Evolutionary conservation across 2,888 invertebrate genomes (phyloP).

Genomic region (Oscheius onirici): DNA sequence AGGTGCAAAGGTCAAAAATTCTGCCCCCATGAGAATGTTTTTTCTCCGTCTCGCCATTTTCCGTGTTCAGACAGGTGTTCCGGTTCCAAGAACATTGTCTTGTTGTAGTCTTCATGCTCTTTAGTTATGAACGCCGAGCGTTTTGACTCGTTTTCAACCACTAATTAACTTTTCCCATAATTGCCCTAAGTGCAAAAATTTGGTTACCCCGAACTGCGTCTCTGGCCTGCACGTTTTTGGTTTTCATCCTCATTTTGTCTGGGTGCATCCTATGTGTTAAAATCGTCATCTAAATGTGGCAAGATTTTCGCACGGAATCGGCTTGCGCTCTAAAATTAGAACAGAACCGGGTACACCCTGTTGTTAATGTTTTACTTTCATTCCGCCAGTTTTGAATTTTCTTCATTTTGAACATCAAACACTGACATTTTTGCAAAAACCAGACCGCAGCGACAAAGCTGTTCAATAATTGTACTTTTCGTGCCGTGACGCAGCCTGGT

Average conservation of each 20-base stretch:
- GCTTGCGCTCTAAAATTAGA: constrained; percentile 14
- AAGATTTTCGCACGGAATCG: constrained; percentile 6
- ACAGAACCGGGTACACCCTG: too few species aligned
- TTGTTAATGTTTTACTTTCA: not conserved
- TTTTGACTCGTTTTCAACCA: not conserved
- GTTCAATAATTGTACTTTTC: too few species aligned
- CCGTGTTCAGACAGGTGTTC: too few species aligned
- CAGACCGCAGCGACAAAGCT: not conserved
- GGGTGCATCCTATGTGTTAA: too few species aligned
- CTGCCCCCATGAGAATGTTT: too few species aligned
- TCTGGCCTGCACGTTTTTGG: too few species aligned
- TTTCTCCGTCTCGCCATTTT: too few species aligned
- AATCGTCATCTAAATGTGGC: constrained; percentile 20
- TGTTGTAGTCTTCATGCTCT: too few species aligned
- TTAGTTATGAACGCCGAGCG: not conserved
- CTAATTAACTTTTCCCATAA: constrained; percentile 6
- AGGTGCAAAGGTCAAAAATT: too few species aligned
- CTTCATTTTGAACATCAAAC: not conserved
- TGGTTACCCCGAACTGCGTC: not conserved
- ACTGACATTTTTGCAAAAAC: not conserved
- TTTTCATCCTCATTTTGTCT: too few species aligned
- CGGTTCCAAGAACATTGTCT: too few species aligned
- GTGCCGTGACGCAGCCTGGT: too few species aligned
- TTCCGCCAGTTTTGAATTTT: not conserved
- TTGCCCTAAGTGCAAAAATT: not conserved